phyloP scores from a whole-genome alignment of 1,140 invertebrate genomes.

The Cotesia typhae region DNA sequence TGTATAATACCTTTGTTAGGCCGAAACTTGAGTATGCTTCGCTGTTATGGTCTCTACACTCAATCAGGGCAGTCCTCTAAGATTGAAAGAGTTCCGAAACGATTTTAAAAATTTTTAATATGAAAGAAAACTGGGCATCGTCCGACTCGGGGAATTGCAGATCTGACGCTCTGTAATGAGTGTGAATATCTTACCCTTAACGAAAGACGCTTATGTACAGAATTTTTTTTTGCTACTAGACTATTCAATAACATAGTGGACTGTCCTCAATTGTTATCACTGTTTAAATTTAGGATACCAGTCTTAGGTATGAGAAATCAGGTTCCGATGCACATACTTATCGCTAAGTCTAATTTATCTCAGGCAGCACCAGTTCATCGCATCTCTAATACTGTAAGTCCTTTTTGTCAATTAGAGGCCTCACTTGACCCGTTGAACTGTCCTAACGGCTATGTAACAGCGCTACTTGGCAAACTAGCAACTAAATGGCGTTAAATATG shows the following conservation, averaged over 20 bases:
- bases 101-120: neutral
- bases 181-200: neutral
- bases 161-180: neutral
- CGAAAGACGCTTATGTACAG: neutral
- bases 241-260: too few relatives aligned
- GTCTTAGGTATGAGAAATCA: too few relatives aligned
- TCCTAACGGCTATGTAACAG: too few relatives aligned
- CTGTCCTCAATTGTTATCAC: too few relatives aligned
- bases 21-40: constrained; percentile 7
- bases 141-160: neutral
- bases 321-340: neutral
- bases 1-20: neutral
- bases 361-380: neutral
- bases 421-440: neutral
- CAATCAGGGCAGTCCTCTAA: too few relatives aligned
- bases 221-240: neutral
- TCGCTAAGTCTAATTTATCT: neutral
- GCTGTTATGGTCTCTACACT: constrained; percentile 1
- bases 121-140: neutral
- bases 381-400: neutral
- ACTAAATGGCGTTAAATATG: too few relatives aligned
- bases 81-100: too few relatives aligned
- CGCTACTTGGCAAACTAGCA: too few relatives aligned
- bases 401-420: neutral
- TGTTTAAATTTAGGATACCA: too few relatives aligned